A percentile compares a stretch with the other conserved stretches of the same genome.
These are phyloP conservation scores for Tipula vernalis DNA, from an alignment of 2,888 invertebrate genomes.

Conservation along the genomic window DNA sequence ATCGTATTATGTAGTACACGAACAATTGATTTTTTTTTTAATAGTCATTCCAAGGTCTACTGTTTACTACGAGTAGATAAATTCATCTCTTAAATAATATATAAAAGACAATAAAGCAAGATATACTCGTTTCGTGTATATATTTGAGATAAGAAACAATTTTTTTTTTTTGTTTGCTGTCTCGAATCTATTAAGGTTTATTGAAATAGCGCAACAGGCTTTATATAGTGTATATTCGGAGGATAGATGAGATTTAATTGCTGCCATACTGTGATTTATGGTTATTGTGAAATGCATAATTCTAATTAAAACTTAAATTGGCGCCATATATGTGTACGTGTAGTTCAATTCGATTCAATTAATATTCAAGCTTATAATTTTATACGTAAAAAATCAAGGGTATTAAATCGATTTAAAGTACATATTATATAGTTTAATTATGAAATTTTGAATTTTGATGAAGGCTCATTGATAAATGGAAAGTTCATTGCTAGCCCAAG, in stretches of 20 bases:
- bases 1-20: neutral
- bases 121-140: neutral
- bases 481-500: no score
- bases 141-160: neutral
- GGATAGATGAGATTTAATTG: neutral
- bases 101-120: neutral
- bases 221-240: neutral
- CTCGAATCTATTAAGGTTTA: neutral
- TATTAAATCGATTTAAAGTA: no score
- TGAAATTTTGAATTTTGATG: no score
- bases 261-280: neutral
- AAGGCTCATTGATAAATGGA: no score
- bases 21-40: neutral
- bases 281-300: neutral
- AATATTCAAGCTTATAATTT: neutral
- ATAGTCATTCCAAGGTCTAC: neutral
- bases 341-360: neutral
- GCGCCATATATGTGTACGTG: neutral
- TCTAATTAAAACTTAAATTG: neutral
- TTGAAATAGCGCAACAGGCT: neutral
- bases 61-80: neutral
- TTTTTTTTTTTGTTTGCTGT: neutral
- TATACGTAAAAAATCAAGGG: neutral
- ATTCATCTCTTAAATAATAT: neutral
- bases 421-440: no score